Base-by-base conservation (phyloP, 2,797 vertebrate genomes). In the Eutrigla gurnardus region DNA sequence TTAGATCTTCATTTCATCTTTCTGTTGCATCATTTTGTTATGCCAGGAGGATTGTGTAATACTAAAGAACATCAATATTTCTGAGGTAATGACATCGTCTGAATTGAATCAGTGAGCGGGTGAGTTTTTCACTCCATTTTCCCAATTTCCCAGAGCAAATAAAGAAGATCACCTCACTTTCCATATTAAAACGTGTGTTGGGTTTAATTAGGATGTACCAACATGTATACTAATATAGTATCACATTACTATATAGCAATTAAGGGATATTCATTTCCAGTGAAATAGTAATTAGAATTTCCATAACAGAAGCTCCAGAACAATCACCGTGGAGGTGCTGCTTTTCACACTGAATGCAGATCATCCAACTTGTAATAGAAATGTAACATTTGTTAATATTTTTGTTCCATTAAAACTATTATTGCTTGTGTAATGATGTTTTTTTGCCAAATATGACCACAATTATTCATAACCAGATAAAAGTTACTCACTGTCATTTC, bases 371-470 rank as follows among this genome's bases (percentile, higher is more conserved):
- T 7, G 54, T 14, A 63, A 58, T 39, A 25, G 12, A 73, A 62
- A 50, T 39, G 6, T 12, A 45, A 55, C 58, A 12, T 73, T 62
- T 17, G 4, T 63, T 42, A 69, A n/a, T n/a, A n/a, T n/a, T n/a
- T n/a, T 43, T 14, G 47, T 35, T 47, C 6, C 17, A 49, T 69
- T 54, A 33, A 46, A 67, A 13, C 14, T 12, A 39, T 52, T 36
- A 14, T 50, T 17, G 35, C 8, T 46, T 4, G 8, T 42, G 46
- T 42, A 8, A 5, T 6, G 6, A 3, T 14, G 10, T 10, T 57
- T 25, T 60, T 59, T 4, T 18, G 63, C 39, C 17, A 35, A 39
- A 3, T 5, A 32, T 47, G 33, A 72, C 36, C 14, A 46, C 42
- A 36, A 15, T 52, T 12, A 45, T 36, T 46, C n/a, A 1, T 12